Evolutionary conservation across 2,888 invertebrate species (phyloP).

Genomic region (Syrista parreyssii): DNA sequence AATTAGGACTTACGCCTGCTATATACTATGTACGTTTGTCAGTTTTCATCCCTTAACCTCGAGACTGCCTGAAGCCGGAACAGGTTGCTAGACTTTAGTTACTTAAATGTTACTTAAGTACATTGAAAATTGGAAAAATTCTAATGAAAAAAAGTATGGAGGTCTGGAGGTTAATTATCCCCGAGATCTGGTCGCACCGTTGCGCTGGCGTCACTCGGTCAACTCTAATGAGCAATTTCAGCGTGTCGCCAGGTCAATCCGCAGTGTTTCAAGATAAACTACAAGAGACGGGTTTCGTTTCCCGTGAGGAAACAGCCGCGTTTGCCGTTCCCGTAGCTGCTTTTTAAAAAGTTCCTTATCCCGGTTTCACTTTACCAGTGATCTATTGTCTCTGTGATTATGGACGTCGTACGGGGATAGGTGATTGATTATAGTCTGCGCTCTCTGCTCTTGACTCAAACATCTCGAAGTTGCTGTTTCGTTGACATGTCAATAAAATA

Average conservation of each 20-base stretch:
- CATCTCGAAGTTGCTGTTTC: background rate
- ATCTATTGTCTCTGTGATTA: conserved; percentile 22
- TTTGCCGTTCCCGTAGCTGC: background rate
- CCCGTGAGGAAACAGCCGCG: background rate
- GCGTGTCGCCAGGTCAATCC: conserved; percentile 61
- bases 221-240: conserved; percentile 65
- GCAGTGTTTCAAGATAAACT: conserved; percentile 59
- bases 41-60: background rate
- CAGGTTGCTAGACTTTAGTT: no score
- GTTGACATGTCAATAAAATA: background rate
- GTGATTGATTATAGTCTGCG: conserved; percentile 45
- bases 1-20: background rate
- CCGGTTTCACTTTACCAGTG: background rate
- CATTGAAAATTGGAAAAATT: no score
- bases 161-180: background rate
- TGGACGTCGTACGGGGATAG: conserved; percentile 58
- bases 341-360: background rate
- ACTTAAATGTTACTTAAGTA: no score
- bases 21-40: no score
- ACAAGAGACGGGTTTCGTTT: conserved; percentile 16
- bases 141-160: no score
- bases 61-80: no score
- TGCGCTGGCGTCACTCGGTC: conserved; percentile 39
- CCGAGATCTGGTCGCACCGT: background rate
- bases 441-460: background rate